Percentiles rank a stretch among this genome's conserved stretches.
Conservation (phyloP, 2,888 invertebrate genomes). For the Eilema depressum region DNA sequence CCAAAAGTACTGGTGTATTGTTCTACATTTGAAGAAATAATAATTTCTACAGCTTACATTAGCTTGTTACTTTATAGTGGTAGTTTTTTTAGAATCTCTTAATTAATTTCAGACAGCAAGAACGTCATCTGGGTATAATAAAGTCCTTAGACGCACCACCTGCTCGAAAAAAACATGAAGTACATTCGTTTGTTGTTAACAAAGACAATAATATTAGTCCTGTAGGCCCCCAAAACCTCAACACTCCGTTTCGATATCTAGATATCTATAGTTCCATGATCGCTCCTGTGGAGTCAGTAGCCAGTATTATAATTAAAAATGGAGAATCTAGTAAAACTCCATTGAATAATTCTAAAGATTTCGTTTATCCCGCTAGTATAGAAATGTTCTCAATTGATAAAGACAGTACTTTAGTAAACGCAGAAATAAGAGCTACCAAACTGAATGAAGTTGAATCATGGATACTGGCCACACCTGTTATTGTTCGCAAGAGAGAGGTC, state of each 20-base stretch:
- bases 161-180: slow-evolving; percentile 81
- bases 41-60: background rate
- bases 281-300: slow-evolving; percentile 41
- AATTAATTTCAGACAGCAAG: slow-evolving; percentile 89
- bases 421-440: slow-evolving; percentile 67
- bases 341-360: slow-evolving; percentile 45
- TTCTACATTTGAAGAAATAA: background rate
- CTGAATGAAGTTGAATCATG: slow-evolving; percentile 72
- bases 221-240: slow-evolving; percentile 56
- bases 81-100: slow-evolving; percentile 13
- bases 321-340: slow-evolving; percentile 18
- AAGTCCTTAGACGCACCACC: slow-evolving; percentile 82
- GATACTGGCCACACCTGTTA: slow-evolving; percentile 75
- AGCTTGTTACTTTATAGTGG: background rate
- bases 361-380: slow-evolving; percentile 41
- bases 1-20: background rate
- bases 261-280: slow-evolving; percentile 68
- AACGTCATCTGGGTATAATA: slow-evolving; percentile 92
- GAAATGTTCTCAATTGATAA: slow-evolving; percentile 63
- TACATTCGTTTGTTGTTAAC: slow-evolving; percentile 79
- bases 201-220: slow-evolving; percentile 67
- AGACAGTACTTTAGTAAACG: slow-evolving; percentile 52
- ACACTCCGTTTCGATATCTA: slow-evolving; percentile 67
- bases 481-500: slow-evolving; percentile 73
- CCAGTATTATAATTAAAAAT: slow-evolving; percentile 41